Conservation (phyloP, 2,113 vertebrate species). For the Labeo rohita region DNA sequence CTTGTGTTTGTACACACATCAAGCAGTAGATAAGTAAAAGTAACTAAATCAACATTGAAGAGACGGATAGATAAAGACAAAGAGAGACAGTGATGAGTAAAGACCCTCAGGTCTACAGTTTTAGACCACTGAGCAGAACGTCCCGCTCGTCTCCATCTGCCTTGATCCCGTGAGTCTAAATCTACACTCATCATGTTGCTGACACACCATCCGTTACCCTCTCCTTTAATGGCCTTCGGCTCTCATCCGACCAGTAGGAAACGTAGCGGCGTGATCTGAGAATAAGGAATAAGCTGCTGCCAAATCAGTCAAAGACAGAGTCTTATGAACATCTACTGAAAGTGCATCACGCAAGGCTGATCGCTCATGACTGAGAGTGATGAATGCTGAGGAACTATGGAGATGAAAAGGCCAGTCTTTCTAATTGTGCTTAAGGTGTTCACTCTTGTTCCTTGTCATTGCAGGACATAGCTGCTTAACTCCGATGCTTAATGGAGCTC, state of each 20-base stretch:
- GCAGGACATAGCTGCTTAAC: constrained; percentile 26
- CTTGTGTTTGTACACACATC: background rate
- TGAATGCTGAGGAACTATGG: constrained; percentile 38
- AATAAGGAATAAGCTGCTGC: constrained; percentile 22
- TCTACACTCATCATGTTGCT: constrained; percentile 46
- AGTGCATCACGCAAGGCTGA: constrained; percentile 20
- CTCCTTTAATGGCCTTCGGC: constrained; percentile 48
- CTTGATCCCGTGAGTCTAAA: constrained; percentile 37
- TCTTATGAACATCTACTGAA: constrained; percentile 29
- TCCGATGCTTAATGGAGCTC: constrained; percentile 18
- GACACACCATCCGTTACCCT: constrained; percentile 52
- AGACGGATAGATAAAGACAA: constrained; percentile 37
- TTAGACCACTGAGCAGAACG: constrained; percentile 49
- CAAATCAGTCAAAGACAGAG: constrained; percentile 38
- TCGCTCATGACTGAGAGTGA: constrained; percentile 45
- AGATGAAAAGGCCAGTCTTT: constrained; percentile 27
- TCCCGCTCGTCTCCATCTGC: constrained; percentile 49
- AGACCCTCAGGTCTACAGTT: constrained; percentile 52
- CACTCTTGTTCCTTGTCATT: constrained; percentile 35
- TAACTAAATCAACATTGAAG: constrained; percentile 44
- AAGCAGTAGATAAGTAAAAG: constrained; percentile 29
- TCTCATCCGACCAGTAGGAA: constrained; percentile 46
- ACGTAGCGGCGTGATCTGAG: constrained; percentile 29
- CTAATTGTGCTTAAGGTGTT: constrained; percentile 41
- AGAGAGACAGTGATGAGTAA: constrained; percentile 47